A percentile compares a stretch with the other conserved stretches of the same genome.
These are phyloP conservation scores for Papio anubis DNA, from an alignment of 2,113 vertebrate genomes.

Conservation along the genomic window DNA sequence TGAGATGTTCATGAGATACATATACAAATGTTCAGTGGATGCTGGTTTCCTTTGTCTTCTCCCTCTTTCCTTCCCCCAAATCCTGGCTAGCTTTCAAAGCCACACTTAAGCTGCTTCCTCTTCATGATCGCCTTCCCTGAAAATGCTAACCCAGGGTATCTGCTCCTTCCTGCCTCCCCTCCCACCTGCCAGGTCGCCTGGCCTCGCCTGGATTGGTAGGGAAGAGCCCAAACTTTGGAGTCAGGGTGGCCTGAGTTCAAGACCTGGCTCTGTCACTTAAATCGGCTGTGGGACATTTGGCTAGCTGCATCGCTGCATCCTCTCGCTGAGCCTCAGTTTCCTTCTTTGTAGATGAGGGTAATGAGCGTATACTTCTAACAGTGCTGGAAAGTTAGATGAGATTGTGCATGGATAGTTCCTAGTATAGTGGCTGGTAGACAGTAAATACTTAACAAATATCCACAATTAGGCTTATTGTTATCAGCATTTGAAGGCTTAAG, in stretches of 20 bases:
- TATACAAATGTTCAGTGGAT: neutral
- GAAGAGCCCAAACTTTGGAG: neutral
- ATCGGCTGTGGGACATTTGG: neutral
- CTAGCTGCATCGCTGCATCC: neutral
- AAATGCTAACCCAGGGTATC: neutral
- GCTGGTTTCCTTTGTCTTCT: neutral
- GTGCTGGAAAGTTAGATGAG: neutral
- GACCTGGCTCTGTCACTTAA: neutral
- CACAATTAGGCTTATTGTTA: neutral
- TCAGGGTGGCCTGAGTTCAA: neutral
- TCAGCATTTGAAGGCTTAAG: neutral
- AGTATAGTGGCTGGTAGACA: neutral
- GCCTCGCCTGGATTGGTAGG: neutral
- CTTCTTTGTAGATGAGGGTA: neutral
- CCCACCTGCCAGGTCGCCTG: neutral
- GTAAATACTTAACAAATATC: neutral
- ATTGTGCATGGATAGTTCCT: neutral
- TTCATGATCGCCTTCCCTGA: neutral
- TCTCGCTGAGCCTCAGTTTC: neutral
- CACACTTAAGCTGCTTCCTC: neutral
- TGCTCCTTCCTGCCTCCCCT: neutral
- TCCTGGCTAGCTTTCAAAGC: neutral
- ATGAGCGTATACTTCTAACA: neutral
- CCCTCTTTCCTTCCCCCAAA: neutral
- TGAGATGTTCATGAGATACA: neutral